Evolutionary conservation across 1,140 invertebrate species (phyloP).

Genomic region (Hyphantria cunea): DNA sequence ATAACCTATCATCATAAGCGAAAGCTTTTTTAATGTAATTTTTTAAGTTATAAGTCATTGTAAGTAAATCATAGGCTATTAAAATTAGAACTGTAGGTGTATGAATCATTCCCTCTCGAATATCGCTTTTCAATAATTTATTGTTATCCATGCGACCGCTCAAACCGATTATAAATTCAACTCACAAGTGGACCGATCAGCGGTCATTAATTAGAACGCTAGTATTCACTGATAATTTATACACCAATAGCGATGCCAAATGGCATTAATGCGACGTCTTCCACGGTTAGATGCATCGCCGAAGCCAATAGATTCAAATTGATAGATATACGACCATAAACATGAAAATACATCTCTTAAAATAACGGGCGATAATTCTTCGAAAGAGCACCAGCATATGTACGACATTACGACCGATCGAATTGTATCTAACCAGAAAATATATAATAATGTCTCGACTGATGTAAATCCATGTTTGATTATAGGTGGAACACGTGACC

Average conservation of each 20-base stretch:
- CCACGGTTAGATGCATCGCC: conserved; percentile 15
- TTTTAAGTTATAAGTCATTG: background rate
- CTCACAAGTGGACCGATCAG: conserved; percentile 24
- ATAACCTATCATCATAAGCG: no score
- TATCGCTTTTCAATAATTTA: conserved; percentile 6
- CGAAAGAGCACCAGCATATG: background rate
- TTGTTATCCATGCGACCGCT: conserved; percentile 6
- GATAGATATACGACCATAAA: conserved; percentile 24
- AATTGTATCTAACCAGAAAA: conserved; percentile 16
- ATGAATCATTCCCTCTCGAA: no score
- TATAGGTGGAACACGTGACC: conserved; percentile 49
- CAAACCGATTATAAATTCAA: conserved; percentile 22
- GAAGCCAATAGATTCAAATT: conserved; percentile 16
- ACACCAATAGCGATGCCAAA: conserved; percentile 19
- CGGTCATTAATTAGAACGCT: conserved; percentile 9
- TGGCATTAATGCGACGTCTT: conserved; percentile 4
- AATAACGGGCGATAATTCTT: background rate
- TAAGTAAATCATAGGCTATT: background rate
- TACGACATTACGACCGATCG: conserved; percentile 9
- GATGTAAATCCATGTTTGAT: conserved; percentile 26
- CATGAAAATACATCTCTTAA: background rate
- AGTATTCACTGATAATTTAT: conserved; percentile 28
- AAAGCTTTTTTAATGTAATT: no score
- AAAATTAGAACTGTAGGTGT: background rate
- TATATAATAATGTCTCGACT: conserved; percentile 18